phyloP scores from a whole-genome alignment of 2,113 vertebrate genomes.

The Silurus asotus region DNA sequence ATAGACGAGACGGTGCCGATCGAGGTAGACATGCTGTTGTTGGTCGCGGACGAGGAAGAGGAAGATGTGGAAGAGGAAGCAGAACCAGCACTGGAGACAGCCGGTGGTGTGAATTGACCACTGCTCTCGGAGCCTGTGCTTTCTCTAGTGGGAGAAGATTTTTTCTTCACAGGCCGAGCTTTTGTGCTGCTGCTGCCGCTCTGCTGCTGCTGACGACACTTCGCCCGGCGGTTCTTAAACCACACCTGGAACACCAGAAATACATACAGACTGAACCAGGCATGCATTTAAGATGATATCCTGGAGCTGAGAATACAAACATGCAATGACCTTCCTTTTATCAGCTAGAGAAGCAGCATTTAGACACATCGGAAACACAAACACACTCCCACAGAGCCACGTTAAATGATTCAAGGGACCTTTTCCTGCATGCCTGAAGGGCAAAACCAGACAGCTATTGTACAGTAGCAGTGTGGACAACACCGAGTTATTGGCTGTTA shows the following conservation, averaged over 20 bases:
- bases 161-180: slow-evolving; percentile 92
- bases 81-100: slow-evolving; percentile 88
- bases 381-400: slow-evolving; percentile 20
- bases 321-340: not conserved
- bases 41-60: slow-evolving; percentile 75
- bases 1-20: slow-evolving; percentile 90
- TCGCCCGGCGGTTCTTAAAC: slow-evolving; percentile 92
- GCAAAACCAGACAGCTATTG: slow-evolving; percentile 61
- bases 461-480: slow-evolving; percentile 59
- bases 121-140: slow-evolving; percentile 96
- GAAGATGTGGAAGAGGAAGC: slow-evolving; percentile 82
- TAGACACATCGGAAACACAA: slow-evolving; percentile 23
- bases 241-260: slow-evolving; percentile 79
- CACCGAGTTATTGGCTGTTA: slow-evolving; percentile 71
- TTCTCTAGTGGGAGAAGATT: slow-evolving; percentile 89
- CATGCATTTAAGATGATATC: not conserved
- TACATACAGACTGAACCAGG: not conserved
- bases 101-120: slow-evolving; percentile 94
- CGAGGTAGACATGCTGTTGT: slow-evolving; percentile 77
- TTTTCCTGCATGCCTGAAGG: slow-evolving; percentile 57
- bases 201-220: slow-evolving; percentile 92
- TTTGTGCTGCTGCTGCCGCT: slow-evolving; percentile 86
- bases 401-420: slow-evolving; percentile 50
- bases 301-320: slow-evolving; percentile 12
- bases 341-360: not conserved